These are phyloP conservation scores for Gibbula magus DNA, from an alignment of 2,888 invertebrate species.

Conservation along the genomic window DNA sequence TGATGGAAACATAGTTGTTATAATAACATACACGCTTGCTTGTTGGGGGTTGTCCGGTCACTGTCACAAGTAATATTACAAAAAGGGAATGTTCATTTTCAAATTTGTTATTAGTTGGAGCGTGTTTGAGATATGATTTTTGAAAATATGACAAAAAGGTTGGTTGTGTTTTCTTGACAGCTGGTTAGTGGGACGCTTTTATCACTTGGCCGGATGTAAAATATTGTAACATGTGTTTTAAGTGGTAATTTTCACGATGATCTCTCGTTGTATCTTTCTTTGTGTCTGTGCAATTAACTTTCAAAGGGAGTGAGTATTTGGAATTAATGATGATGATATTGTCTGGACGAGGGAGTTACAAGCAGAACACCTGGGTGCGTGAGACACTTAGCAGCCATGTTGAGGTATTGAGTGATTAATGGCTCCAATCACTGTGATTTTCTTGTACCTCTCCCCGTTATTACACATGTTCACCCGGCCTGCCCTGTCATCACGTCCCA, in stretches of 20 bases:
- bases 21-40: conserved; percentile 7
- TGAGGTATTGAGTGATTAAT: neutral
- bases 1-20: neutral
- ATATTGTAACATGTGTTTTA: too few relatives aligned
- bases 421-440: conserved; percentile 15
- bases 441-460: neutral
- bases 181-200: neutral
- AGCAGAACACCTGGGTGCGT: neutral
- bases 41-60: neutral
- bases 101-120: conserved; percentile 6
- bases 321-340: conserved; percentile 5
- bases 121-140: neutral
- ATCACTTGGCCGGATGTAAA: too few relatives aligned
- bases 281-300: neutral
- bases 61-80: neutral
- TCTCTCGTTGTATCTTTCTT: too few relatives aligned
- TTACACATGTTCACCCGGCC: neutral
- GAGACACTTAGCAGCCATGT: neutral
- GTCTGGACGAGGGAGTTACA: neutral
- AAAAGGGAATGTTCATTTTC: neutral
- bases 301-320: neutral
- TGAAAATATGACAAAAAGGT: neutral
- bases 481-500: neutral
- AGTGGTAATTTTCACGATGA: too few relatives aligned
- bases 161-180: neutral